These are phyloP conservation scores for Melanotaenia trifasciata DNA, from an alignment of 2,797 vertebrate genomes.

Conservation along the genomic window DNA sequence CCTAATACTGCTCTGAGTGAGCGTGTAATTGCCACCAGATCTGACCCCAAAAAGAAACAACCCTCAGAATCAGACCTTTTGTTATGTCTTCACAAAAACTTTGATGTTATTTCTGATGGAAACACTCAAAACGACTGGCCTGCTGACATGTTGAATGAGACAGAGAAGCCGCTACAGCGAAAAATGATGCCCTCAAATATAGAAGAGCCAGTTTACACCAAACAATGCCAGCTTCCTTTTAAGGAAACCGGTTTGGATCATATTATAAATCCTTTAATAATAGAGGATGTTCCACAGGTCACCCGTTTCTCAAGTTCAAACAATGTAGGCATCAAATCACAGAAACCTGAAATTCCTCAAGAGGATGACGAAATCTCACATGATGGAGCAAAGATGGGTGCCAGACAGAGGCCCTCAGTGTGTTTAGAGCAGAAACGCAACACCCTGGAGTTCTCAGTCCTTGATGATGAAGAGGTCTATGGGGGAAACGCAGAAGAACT, in stretches of 20 bases:
- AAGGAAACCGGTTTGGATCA: constrained; percentile 36
- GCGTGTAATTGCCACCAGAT: constrained; percentile 34
- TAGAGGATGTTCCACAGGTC: constrained; percentile 23
- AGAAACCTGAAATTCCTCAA: constrained; percentile 31
- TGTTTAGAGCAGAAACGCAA: constrained; percentile 73
- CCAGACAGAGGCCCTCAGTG: constrained; percentile 65
- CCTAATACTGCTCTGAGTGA: constrained; percentile 54
- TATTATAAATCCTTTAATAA: constrained; percentile 20
- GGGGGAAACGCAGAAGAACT: constrained; percentile 83
- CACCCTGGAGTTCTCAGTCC: constrained; percentile 57
- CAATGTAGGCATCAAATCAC: constrained; percentile 14
- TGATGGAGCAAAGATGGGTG: constrained; percentile 48
- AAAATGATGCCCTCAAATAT: constrained; percentile 55
- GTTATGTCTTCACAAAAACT: constrained; percentile 56
- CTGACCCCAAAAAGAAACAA: constrained; percentile 62
- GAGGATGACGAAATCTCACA: constrained; percentile 29
- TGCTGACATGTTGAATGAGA: constrained; percentile 32
- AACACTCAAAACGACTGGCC: constrained; percentile 30
- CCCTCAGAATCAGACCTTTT: constrained; percentile 75
- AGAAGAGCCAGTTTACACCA: constrained; percentile 49
- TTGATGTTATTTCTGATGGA: constrained; percentile 40
- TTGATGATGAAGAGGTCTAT: constrained; percentile 84
- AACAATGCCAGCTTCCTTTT: constrained; percentile 29
- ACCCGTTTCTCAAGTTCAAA: constrained; percentile 9
- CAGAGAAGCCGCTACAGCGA: constrained; percentile 42